These are phyloP conservation scores for Zaprionus obscuricornis DNA, from an alignment of 2,888 invertebrate genomes.

Conservation along the genomic window DNA sequence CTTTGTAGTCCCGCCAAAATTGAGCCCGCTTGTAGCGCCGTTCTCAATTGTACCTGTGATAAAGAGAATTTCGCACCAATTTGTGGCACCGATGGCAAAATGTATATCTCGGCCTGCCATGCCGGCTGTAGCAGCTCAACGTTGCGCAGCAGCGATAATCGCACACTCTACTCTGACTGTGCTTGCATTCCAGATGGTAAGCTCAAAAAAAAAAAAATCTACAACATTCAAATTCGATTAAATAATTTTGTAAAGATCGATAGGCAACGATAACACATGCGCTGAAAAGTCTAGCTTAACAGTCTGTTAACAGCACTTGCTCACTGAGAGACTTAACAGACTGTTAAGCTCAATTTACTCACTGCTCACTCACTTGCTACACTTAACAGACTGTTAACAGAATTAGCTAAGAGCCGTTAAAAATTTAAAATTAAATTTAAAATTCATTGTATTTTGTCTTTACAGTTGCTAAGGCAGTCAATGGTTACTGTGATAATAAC, in stretches of 20 bases:
- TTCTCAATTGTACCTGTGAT: constrained; percentile 88
- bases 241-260: no score
- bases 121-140: constrained; percentile 91
- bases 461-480: constrained; percentile 85
- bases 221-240: background rate
- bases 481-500: constrained; percentile 91
- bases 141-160: constrained; percentile 85
- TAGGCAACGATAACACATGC: no score
- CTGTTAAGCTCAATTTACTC: no score
- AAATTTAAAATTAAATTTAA: no score
- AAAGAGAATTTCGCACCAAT: constrained; percentile 91
- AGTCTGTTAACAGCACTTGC: no score
- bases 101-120: constrained; percentile 95
- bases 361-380: no score
- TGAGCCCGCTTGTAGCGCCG: constrained; percentile 86
- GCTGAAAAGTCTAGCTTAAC: no score
- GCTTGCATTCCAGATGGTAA: constrained; percentile 84
- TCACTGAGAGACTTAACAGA: no score
- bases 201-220: no score
- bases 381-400: no score
- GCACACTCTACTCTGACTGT: constrained; percentile 85
- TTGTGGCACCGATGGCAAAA: constrained; percentile 91
- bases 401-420: no score
- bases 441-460: background rate
- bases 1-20: constrained; percentile 71